Evolutionary conservation across 2,888 invertebrate genomes (phyloP).

Genomic region (Aromia moschata): DNA sequence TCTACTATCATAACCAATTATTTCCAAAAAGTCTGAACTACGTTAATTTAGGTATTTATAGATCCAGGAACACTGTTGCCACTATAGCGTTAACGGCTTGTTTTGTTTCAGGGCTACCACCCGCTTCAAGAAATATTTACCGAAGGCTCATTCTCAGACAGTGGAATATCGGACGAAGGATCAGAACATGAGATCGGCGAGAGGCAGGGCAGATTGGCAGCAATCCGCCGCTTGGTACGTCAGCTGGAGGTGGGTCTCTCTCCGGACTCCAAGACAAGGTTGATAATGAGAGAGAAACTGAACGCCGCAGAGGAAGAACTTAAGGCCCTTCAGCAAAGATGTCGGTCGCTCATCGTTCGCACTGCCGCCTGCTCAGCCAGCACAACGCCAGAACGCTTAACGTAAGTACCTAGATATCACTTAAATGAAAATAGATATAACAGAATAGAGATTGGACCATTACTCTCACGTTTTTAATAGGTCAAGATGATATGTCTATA

Average conservation of each 20-base stretch:
- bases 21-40: no score
- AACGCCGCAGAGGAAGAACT: constrained; percentile 78
- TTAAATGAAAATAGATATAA: no score
- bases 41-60: no score
- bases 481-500: no score
- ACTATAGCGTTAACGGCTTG: no score
- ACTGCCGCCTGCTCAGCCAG: constrained; percentile 64
- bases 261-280: constrained; percentile 73
- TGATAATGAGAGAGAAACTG: constrained; percentile 74
- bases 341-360: constrained; percentile 71
- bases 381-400: constrained; percentile 40
- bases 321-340: constrained; percentile 73
- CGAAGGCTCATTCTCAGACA: constrained; percentile 77
- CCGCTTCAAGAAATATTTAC: constrained; percentile 60
- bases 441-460: no score
- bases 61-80: no score
- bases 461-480: no score
- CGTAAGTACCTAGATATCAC: constrained; percentile 38
- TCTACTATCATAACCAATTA: no score
- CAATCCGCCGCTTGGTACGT: constrained; percentile 72
- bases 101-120: constrained; percentile 59
- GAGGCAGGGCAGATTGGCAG: constrained; percentile 74
- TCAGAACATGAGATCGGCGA: constrained; percentile 73
- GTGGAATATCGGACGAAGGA: constrained; percentile 82
- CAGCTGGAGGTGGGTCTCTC: constrained; percentile 74